Evolutionary conservation across 2,888 invertebrate species (phyloP).

Genomic region (Cabera pusaria): DNA sequence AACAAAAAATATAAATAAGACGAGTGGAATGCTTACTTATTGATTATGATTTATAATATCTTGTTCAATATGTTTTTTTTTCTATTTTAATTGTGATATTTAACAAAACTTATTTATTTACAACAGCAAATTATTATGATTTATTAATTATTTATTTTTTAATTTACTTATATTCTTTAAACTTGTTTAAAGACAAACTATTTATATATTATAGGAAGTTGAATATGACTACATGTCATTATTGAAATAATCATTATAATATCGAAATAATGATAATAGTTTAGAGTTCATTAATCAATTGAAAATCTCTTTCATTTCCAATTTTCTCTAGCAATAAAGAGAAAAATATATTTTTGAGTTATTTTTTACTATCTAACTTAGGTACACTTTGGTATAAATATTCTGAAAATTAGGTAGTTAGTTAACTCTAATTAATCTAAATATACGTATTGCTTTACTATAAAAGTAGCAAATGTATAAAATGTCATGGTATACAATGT

Average conservation of each 20-base stretch:
- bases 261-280: too few relatives aligned
- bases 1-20: constrained; percentile 37
- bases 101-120: constrained; percentile 47
- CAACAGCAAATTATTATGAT: constrained; percentile 25
- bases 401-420: constrained; percentile 27
- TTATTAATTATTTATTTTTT: too few relatives aligned
- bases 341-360: too few relatives aligned
- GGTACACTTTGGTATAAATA: constrained; percentile 71
- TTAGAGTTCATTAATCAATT: too few relatives aligned
- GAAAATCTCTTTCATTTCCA: too few relatives aligned
- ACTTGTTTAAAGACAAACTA: too few relatives aligned
- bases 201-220: too few relatives aligned
- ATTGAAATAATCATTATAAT: too few relatives aligned
- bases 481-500: constrained; percentile 19
- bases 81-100: too few relatives aligned
- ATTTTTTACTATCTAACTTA: constrained; percentile 49
- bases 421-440: constrained; percentile 20
- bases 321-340: too few relatives aligned
- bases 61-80: constrained; percentile 19
- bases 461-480: constrained; percentile 16
- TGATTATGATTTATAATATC: constrained; percentile 45
- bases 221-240: too few relatives aligned
- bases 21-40: constrained; percentile 51
- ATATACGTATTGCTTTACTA: constrained; percentile 11
- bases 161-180: too few relatives aligned